Percentiles rank a stretch among this genome's conserved stretches.
Evolutionary conservation across 2,797 vertebrate genomes (phyloP).

Genomic region (Rhinichthys osculus): DNA sequence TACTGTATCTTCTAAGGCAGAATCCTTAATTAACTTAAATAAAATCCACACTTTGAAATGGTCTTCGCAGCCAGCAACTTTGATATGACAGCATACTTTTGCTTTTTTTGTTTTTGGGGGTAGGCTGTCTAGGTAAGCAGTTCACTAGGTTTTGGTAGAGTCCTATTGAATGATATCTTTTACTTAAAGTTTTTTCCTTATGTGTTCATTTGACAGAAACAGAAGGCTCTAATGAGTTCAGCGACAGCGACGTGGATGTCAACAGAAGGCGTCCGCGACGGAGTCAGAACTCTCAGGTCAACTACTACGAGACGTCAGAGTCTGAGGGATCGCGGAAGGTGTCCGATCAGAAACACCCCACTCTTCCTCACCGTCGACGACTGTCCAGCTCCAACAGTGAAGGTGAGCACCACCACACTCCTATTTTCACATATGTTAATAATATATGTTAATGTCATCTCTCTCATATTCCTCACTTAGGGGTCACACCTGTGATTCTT

Average conservation of each 20-base stretch:
- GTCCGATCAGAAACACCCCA: slow-evolving; percentile 71
- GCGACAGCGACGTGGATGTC: slow-evolving; percentile 87
- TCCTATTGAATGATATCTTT: background rate
- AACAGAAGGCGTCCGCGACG: slow-evolving; percentile 89
- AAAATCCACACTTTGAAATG: background rate
- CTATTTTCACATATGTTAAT: background rate
- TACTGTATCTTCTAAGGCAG: background rate
- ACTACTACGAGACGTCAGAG: slow-evolving; percentile 97
- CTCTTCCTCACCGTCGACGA: slow-evolving; percentile 81
- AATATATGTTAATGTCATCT: background rate
- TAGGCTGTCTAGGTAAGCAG: background rate
- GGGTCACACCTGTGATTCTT: background rate
- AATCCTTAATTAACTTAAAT: background rate
- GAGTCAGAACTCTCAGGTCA: slow-evolving; percentile 92
- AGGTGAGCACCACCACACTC: slow-evolving; percentile 70
- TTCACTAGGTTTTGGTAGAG: background rate
- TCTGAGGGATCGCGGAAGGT: slow-evolving; percentile 87
- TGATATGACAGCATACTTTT: too few species aligned
- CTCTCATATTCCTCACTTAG: background rate
- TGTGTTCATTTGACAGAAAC: slow-evolving; percentile 77
- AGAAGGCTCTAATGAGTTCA: slow-evolving; percentile 89
- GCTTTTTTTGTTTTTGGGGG: too few species aligned
- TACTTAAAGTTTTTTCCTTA: background rate
- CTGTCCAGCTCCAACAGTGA: slow-evolving; percentile 94
- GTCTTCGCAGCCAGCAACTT: background rate